A percentile compares a stretch with the other conserved stretches of the same genome.
phyloP scores from a whole-genome alignment of 2,797 vertebrate species.

The Silurus lanzhouensis region DNA sequence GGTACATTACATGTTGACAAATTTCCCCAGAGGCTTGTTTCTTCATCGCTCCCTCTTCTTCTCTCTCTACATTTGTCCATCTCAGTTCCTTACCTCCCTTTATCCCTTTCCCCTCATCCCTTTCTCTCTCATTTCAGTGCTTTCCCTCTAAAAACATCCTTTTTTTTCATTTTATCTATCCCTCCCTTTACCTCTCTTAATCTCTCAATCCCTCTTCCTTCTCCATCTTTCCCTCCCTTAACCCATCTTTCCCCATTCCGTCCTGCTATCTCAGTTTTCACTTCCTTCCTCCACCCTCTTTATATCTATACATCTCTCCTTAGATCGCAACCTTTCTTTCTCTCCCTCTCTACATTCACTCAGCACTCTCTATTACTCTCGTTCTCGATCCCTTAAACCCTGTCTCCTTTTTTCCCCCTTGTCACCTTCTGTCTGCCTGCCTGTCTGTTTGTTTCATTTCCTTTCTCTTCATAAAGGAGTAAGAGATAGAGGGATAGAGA shows the following conservation, averaged over 20 bases:
- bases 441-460: background rate
- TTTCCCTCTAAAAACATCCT: background rate
- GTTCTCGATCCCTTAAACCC: background rate
- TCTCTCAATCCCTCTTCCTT: background rate
- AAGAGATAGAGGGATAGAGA: slow-evolving; percentile 8
- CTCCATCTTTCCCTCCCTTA: background rate
- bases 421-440: background rate
- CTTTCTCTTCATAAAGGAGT: slow-evolving; percentile 14
- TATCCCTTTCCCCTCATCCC: slow-evolving; percentile 8
- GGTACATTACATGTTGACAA: slow-evolving; percentile 40
- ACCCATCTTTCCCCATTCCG: background rate
- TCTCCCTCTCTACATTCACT: background rate
- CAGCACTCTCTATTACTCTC: background rate
- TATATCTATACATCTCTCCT: background rate
- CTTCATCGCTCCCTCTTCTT: slow-evolving; percentile 3
- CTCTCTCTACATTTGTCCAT: background rate
- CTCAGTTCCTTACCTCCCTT: slow-evolving; percentile 14
- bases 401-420: background rate
- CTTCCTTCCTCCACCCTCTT: background rate
- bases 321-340: background rate
- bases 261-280: background rate
- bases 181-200: background rate
- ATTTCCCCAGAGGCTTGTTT: slow-evolving; percentile 36
- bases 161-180: background rate
- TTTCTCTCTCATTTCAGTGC: no score